Percentiles rank a stretch among this genome's conserved stretches.
These are phyloP conservation scores for Xylocampa areola DNA, from an alignment of 2,888 invertebrate genomes.

Conservation along the genomic window DNA sequence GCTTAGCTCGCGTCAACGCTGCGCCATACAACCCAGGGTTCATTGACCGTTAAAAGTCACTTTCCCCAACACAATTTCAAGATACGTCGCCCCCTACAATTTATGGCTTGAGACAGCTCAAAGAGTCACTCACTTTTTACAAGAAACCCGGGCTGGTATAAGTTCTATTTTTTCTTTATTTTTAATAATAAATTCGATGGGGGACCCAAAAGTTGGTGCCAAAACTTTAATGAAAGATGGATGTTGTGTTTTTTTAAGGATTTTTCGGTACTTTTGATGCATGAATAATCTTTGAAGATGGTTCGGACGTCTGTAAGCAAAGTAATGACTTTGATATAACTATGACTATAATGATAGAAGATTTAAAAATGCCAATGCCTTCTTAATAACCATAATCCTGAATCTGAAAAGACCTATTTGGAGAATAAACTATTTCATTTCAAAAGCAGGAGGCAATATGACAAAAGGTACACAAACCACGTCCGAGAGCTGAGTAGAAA, in stretches of 20 bases:
- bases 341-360: too few species aligned
- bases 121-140: constrained; percentile 65
- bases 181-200: constrained; percentile 65
- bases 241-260: constrained; percentile 33
- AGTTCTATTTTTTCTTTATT: constrained; percentile 56
- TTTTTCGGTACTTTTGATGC: constrained; percentile 3
- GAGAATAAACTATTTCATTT: too few species aligned
- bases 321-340: too few species aligned
- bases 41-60: constrained; percentile 78
- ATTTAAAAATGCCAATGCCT: too few species aligned
- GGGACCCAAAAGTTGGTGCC: constrained; percentile 53
- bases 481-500: too few species aligned
- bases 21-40: constrained; percentile 58
- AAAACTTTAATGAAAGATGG: constrained; percentile 66
- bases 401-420: too few species aligned
- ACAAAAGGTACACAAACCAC: too few species aligned
- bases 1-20: constrained; percentile 76
- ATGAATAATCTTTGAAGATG: too few species aligned
- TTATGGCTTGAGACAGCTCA: constrained; percentile 59
- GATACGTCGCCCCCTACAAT: constrained; percentile 61
- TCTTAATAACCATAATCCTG: too few species aligned
- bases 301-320: too few species aligned
- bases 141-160: constrained; percentile 45
- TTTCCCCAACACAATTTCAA: constrained; percentile 72
- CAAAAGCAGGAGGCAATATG: too few species aligned